Base-by-base conservation (phyloP, 2,888 invertebrate genomes). In the Drosophila niveifrons region DNA sequence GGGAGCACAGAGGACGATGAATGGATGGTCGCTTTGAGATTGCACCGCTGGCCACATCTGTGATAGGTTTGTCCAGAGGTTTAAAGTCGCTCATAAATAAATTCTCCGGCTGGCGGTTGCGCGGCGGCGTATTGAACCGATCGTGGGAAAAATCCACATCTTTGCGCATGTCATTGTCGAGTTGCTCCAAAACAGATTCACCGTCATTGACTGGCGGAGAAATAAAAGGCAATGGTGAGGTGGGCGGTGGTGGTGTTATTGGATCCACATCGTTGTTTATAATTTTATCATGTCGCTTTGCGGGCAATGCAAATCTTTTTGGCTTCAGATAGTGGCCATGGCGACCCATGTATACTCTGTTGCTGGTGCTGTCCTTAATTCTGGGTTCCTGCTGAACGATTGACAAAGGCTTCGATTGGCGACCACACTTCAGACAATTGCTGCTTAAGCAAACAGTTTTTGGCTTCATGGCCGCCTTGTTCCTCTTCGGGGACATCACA, bases 41-140 rank as follows among this genome's bases (percentile, higher is more conserved):
- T 28, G 85, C 85, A 3, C 85, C 85, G 1, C 82, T 72, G 0
- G 67, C 43, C 0, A 48, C 4, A 41, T 89, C 65, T 1, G 74
- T 79, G 3, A 89, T 83, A 15, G 82, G 79, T 6, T 44, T 56
- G 2, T 47, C 48, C 46, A 83, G 34, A 0, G 87, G 87, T 34
- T 75, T 69, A 6, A 82, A 66, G 13, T 75, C 71, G 17, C 71
- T 80, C 8, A 70, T 66, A 18, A 70, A 73, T 2, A 72, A 29
- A 55, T 77, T 75, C 1, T 58, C 66, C 7, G 58, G 9, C 4
- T 63, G 64, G 2, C n/a, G 51, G 17, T 53, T 43, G 55, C 67
- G 69, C n/a, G 50, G n/a, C 6, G 74, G 70, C 0, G 47, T 69
- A 39, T 65, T 70, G 41, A 78, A 62, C 0, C 77, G 48, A 18